Percentiles rank a stretch among this genome's conserved stretches.
Conservation (phyloP, 2,797 vertebrate species). For the Premnoplex brunnescens region DNA sequence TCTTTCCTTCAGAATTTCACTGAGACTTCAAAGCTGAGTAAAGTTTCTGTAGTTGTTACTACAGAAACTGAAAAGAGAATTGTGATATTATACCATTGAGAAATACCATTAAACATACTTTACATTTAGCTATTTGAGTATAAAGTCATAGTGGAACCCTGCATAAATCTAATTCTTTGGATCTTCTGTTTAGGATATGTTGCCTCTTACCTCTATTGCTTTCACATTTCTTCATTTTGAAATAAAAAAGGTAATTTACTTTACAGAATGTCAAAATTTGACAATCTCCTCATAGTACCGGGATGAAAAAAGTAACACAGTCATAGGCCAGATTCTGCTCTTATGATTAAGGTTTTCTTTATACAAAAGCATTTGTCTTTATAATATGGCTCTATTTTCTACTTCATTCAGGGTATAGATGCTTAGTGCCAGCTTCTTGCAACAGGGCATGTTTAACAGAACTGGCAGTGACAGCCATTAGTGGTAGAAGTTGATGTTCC, state of each 20-base stretch:
- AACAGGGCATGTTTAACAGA: slow-evolving; percentile 26
- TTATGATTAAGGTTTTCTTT: not conserved
- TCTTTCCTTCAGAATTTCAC: not conserved
- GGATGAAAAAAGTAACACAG: slow-evolving; percentile 5
- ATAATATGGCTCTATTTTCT: slow-evolving; percentile 26
- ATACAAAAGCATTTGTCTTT: not conserved
- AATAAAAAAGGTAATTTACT: slow-evolving; percentile 12
- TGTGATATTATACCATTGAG: not conserved
- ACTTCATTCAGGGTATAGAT: slow-evolving; percentile 1
- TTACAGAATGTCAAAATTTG: not conserved
- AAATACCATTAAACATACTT: not conserved
- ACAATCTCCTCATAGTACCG: not conserved
- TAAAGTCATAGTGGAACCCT: not conserved
- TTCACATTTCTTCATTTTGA: not conserved
- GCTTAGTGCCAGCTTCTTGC: slow-evolving; percentile 57
- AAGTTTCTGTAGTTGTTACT: not conserved
- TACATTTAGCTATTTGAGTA: not conserved
- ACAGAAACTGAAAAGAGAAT: not conserved
- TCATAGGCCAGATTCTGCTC: not conserved
- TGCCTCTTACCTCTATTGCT: not conserved
- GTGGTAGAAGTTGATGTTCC: not conserved
- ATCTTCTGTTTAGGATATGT: not conserved
- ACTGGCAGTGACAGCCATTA: not conserved
- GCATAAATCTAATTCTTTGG: not conserved
- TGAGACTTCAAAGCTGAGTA: not conserved